Evolutionary conservation across 2,797 vertebrate genomes (phyloP).

Genomic region (Balearica regulorum): DNA sequence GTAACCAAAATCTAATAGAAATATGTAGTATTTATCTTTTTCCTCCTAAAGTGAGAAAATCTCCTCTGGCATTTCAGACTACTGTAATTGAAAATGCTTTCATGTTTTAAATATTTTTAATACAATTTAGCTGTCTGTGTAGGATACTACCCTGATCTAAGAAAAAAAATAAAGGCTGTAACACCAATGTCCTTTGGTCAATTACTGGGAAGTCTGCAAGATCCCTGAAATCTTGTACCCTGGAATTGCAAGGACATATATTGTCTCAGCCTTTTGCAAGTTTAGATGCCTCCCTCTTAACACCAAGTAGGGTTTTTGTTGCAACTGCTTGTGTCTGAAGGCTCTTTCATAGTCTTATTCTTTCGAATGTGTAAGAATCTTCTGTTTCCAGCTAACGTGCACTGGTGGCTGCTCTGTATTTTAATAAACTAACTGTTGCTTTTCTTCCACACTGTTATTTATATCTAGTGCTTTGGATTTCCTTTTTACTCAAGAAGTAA

Average conservation of each 20-base stretch:
- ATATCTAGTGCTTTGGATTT: neutral
- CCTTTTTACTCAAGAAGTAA: neutral
- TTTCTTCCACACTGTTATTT: neutral
- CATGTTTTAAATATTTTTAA: neutral
- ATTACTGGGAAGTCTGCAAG: neutral
- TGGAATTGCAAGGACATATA: neutral
- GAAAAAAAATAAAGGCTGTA: neutral
- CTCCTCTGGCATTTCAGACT: neutral
- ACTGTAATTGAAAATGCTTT: neutral
- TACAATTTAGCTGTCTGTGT: neutral
- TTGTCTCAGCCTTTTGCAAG: neutral
- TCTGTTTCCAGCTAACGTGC: neutral
- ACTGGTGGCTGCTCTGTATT: neutral
- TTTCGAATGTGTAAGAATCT: neutral
- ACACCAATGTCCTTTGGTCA: neutral
- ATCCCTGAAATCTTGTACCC: neutral
- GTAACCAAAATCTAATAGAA: neutral
- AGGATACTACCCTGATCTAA: neutral
- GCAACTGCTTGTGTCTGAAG: neutral
- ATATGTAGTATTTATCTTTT: neutral
- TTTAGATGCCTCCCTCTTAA: neutral
- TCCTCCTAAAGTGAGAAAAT: neutral
- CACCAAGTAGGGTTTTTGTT: neutral
- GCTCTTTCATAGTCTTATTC: neutral
- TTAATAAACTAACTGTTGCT: neutral